Evolutionary conservation across 2,888 invertebrate genomes (phyloP).

Genomic region (Peribatodes rhomboidaria): DNA sequence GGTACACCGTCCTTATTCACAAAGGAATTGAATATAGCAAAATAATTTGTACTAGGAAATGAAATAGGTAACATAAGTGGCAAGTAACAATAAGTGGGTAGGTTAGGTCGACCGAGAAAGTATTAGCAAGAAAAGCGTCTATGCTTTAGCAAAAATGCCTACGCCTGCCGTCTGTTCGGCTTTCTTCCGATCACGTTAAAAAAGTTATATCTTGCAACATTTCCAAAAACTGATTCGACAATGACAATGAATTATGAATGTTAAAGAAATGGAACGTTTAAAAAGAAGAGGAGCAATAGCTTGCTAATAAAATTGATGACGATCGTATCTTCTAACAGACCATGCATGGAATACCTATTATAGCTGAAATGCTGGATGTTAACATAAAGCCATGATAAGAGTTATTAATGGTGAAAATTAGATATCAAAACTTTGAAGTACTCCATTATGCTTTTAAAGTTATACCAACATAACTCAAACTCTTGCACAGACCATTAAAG

Average conservation of each 20-base stretch:
- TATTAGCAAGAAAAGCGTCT: no score
- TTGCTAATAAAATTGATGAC: no score
- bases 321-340: no score
- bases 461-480: constrained; percentile 46
- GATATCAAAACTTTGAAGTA: constrained; percentile 25
- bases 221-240: no score
- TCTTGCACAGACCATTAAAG: constrained; percentile 45
- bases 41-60: neutral
- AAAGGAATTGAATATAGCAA: neutral
- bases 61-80: neutral
- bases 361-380: neutral
- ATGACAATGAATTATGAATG: no score
- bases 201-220: no score
- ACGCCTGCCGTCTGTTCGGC: no score
- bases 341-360: neutral
- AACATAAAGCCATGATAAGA: neutral
- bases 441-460: constrained; percentile 39
- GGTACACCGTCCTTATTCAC: constrained; percentile 13
- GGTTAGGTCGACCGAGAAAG: no score
- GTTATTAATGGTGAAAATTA: constrained; percentile 16
- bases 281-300: no score
- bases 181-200: no score
- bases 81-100: neutral
- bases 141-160: no score
- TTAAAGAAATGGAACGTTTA: no score